Conservation (phyloP, 2,888 invertebrate species). For the Phymatocera aterrima region DNA sequence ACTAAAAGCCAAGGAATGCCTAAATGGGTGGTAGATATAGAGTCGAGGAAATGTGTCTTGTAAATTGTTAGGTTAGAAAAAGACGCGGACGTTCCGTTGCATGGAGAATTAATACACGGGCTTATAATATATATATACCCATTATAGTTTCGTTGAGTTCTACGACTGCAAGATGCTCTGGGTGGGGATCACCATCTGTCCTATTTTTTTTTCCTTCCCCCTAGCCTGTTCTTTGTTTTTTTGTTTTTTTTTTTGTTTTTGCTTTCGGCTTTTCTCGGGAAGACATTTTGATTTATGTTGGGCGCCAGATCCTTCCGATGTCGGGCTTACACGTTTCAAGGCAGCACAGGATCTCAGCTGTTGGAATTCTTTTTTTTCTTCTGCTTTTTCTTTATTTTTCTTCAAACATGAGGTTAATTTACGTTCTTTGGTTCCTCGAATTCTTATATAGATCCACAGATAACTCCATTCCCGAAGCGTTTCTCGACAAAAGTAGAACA, state of each 20-base stretch:
- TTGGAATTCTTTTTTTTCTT: conserved; percentile 27
- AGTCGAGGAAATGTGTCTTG: not conserved
- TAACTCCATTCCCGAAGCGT: not conserved
- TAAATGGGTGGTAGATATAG: not conserved
- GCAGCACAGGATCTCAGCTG: conserved; percentile 45
- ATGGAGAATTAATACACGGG: conserved; percentile 23
- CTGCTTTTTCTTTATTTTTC: not conserved
- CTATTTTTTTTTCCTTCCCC: conserved; percentile 51
- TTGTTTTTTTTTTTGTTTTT: conserved; percentile 48
- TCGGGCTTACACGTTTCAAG: conserved; percentile 24
- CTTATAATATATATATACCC: not conserved
- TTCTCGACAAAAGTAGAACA: not conserved
- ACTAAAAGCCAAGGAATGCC: not conserved
- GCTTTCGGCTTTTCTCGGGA: conserved; percentile 45
- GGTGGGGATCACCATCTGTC: conserved; percentile 53
- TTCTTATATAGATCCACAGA: conserved; percentile 3
- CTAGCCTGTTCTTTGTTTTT: too few relatives aligned
- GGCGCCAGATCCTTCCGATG: conserved; percentile 47
- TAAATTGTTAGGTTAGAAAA: conserved; percentile 6
- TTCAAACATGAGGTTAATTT: conserved; percentile 27
- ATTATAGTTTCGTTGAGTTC: conserved; percentile 3
- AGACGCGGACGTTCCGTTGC: not conserved
- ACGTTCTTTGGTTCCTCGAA: conserved; percentile 24
- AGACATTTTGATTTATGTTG: conserved; percentile 48
- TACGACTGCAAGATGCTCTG: conserved; percentile 53